These are phyloP conservation scores for Beaufortia kweichowensis DNA, from an alignment of 2,113 vertebrate species.

Conservation along the genomic window DNA sequence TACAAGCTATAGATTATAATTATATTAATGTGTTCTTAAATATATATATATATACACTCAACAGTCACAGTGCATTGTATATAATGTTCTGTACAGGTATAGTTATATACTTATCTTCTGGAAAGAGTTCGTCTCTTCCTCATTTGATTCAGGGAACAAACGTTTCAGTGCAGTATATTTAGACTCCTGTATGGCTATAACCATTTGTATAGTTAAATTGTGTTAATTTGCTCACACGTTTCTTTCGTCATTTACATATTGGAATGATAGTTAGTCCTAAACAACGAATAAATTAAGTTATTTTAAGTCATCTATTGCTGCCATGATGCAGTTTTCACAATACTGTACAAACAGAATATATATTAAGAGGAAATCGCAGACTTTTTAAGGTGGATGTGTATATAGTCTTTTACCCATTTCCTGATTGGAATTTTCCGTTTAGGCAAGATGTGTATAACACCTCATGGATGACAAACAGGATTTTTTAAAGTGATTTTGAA, in stretches of 20 bases:
- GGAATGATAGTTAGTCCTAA: conserved; percentile 52
- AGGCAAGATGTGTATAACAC: no score
- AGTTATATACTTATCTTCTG: conserved; percentile 66
- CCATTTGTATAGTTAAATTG: conserved; percentile 60
- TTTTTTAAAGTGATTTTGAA: conserved; percentile 2
- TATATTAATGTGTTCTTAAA: conserved; percentile 70
- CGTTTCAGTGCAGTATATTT: conserved; percentile 70
- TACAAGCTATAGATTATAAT: conserved; percentile 56
- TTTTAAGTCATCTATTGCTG: conserved; percentile 33
- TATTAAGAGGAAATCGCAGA: conserved; percentile 57
- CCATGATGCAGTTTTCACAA: conserved; percentile 43
- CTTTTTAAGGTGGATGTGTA: conserved; percentile 58
- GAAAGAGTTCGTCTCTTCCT: conserved; percentile 70
- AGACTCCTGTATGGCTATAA: conserved; percentile 45
- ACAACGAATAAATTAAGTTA: conserved; percentile 26
- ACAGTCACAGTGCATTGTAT: conserved; percentile 71
- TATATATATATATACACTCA: conserved; percentile 65
- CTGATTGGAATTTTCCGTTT: neutral
- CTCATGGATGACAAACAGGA: neutral
- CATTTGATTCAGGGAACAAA: conserved; percentile 75
- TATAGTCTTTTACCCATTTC: conserved; percentile 61
- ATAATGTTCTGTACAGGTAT: conserved; percentile 74
- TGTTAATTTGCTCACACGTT: conserved; percentile 49
- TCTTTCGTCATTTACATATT: conserved; percentile 60
- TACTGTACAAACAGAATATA: conserved; percentile 66